Evolutionary conservation across 2,113 vertebrate genomes (phyloP), one percentile per base, ranked within the genome.

Genomic region (Pteronura brasiliensis): DNA sequence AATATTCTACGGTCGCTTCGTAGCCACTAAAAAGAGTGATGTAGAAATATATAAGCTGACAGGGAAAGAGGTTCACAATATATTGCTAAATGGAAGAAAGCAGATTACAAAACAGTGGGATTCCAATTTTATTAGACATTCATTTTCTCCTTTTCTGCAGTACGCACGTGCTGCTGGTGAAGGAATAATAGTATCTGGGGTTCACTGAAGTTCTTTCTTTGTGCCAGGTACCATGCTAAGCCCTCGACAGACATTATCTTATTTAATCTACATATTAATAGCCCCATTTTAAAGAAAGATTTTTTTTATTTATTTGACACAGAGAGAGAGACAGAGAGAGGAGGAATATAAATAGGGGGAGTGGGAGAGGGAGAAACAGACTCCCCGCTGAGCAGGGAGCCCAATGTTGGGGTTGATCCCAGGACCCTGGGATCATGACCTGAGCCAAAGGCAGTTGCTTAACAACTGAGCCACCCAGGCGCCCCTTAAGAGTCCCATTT

Each of bases 21-120:
- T 59, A 97, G 93, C 94, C 95, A 96, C 95, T 95, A 95, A 90
- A 96, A 97, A 97, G 97, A 90, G 97, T 94, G 96, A 71, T 63
- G 65, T 90, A 93, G 97, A 97, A 93, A 97, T 97, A 97, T 69
- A 93, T 93, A 98, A 96, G 88, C 97, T 86, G 94, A 94, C 97
- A 97, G 84, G 96, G 67, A 96, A 80, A 88, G 93, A 93, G 63
- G 92, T 90, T 94, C 93, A 93, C 88, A 83, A 94, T 97, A 94
- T 96, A 96, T 97, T 96, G 94, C 97, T 61, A 84, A 96, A 85
- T 34, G 13, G 90, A 97, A 95, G 96, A 93, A 97, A 97, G 94
- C 95, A 85, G 94, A 91, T 96, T 94, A 91, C 93, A 91, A 94
- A 93, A 93, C 21, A 84, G 67, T 93, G 80, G 81, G 93, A 90